Percentiles rank a stretch among this genome's conserved stretches.
Evolutionary conservation across 2,888 invertebrate species (phyloP).

Genomic region (Pristionchus exspectatus): DNA sequence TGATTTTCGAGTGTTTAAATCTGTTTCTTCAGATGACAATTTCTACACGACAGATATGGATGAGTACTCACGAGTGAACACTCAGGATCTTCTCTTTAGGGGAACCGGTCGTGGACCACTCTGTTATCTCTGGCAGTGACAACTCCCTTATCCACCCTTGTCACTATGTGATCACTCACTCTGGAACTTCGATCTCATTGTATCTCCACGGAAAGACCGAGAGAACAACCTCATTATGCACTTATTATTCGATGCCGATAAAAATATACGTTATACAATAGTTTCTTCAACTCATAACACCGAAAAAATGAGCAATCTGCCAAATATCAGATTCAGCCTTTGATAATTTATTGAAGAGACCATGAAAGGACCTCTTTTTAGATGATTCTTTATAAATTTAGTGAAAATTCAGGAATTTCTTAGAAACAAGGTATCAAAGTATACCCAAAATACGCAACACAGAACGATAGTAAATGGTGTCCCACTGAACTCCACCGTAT

Average conservation of each 20-base stretch:
- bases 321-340: too few relatives aligned
- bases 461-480: not conserved
- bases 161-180: not conserved
- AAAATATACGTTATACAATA: not conserved
- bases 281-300: not conserved
- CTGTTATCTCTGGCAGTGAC: constrained; percentile 51
- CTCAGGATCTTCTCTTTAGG: constrained; percentile 1
- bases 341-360: too few relatives aligned
- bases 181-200: constrained; percentile 48
- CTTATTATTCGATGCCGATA: not conserved
- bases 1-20: not conserved
- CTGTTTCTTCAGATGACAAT: constrained; percentile 22
- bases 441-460: not conserved
- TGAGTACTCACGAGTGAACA: constrained; percentile 49
- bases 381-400: too few relatives aligned
- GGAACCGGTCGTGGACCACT: constrained; percentile 48
- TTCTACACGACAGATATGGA: constrained; percentile 52
- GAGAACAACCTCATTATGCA: not conserved
- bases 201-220: not conserved
- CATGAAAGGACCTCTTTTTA: too few relatives aligned
- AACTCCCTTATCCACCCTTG: not conserved
- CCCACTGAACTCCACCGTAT: constrained; percentile 5
- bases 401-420: too few relatives aligned
- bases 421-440: not conserved
- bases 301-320: not conserved